Conservation (phyloP, 2,113 vertebrate species). For the Cephalopterus ornatus region DNA sequence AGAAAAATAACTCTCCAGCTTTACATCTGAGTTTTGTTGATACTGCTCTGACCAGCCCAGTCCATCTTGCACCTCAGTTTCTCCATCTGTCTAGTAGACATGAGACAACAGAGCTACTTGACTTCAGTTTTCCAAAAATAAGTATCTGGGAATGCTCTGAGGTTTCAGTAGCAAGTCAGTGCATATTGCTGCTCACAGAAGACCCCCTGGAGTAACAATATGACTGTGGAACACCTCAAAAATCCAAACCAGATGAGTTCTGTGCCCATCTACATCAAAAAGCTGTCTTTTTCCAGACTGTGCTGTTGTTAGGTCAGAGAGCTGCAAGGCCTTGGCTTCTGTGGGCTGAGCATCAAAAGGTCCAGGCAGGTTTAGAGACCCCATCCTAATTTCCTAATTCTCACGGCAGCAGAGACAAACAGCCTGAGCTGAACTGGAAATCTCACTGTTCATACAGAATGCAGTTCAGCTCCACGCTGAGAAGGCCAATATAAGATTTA, state of each 20-base stretch:
- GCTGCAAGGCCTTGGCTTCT: not conserved
- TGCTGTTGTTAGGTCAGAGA: not conserved
- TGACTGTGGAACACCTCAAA: constrained; percentile 24
- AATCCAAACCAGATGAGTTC: constrained; percentile 41
- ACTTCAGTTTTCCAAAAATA: not conserved
- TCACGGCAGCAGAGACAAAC: not conserved
- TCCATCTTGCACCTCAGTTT: not conserved
- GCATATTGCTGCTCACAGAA: not conserved
- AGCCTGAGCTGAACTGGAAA: not conserved
- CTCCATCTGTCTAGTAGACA: not conserved
- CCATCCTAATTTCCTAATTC: not conserved
- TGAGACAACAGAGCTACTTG: not conserved
- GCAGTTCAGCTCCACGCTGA: not conserved
- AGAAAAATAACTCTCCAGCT: not conserved
- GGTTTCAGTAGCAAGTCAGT: not conserved
- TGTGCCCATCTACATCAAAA: constrained; percentile 11
- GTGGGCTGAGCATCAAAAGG: not conserved
- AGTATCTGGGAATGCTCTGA: not conserved
- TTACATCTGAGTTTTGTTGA: not conserved
- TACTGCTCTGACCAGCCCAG: not conserved
- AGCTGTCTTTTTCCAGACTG: not conserved
- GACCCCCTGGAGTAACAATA: not conserved
- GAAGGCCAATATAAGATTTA: not conserved
- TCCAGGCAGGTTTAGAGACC: not conserved
- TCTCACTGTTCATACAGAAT: not conserved